phyloP scores from a whole-genome alignment of 1,140 invertebrate species.

The Triops longicaudatus region DNA sequence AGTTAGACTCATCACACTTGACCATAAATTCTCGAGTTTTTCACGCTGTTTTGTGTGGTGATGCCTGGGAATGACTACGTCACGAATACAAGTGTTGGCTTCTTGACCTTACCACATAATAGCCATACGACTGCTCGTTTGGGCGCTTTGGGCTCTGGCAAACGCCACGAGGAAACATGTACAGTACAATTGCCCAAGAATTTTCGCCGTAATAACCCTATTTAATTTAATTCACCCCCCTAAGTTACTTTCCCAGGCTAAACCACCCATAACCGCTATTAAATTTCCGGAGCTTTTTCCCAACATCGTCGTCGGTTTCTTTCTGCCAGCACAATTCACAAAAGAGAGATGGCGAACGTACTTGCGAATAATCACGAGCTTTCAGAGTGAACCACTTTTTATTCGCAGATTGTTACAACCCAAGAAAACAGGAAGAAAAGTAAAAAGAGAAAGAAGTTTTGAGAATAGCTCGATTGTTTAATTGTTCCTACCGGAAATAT shows the following conservation, averaged over 20 bases:
- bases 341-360: too few relatives aligned
- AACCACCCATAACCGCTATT: neutral
- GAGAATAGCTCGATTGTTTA: neutral
- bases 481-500: neutral
- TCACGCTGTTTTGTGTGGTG: neutral
- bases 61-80: slow-evolving; percentile 8
- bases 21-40: neutral
- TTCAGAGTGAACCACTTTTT: too few relatives aligned
- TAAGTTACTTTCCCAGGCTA: neutral
- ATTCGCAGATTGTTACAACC: too few relatives aligned
- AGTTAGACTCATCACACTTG: neutral
- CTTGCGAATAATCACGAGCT: too few relatives aligned
- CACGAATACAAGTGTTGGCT: neutral
- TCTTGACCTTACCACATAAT: neutral
- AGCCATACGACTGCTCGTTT: neutral
- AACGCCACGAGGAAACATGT: neutral
- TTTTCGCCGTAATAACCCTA: neutral
- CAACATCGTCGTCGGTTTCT: too few relatives aligned
- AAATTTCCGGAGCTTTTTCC: too few relatives aligned
- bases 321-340: too few relatives aligned
- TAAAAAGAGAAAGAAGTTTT: neutral
- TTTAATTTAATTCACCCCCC: neutral
- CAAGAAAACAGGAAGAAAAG: neutral
- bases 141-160: neutral
- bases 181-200: neutral